Evolutionary conservation across 2,888 invertebrate genomes (phyloP), one percentile per base, ranked within the genome.

Genomic region (Thera obeliscata): DNA sequence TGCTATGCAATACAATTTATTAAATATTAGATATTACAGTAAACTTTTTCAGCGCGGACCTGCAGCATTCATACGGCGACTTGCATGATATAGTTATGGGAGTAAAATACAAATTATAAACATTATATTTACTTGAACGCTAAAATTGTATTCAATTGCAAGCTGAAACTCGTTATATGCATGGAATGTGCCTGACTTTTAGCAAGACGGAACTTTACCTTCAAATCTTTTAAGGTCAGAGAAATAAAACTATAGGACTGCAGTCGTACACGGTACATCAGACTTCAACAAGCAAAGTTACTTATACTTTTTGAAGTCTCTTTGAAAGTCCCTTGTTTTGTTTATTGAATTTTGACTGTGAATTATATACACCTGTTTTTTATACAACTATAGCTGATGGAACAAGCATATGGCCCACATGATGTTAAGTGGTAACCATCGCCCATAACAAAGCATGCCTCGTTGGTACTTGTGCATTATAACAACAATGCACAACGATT

Each of bases 171-270:
- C 41, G 65, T 62, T 66, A 55, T 66, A 55, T 65, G 69, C 69
- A 69, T 69, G 69, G 66, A 66, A 69, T 69, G 69, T 54, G 66
- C 69, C 56, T 69, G 56, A 50, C 60, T 52, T 69, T 61, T 58
- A 57, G 43, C 56, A 61, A 64, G 41, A 52, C 52, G 57, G 61
- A 61, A 64, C 50, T 46, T 59, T 63, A 55, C 56, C 60, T 36
- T 46, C 36, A 56, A 48, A 58, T 55, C 33, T 61, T 64, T 48
- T 61, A 36, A n/a, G 54, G 56, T 7, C 22, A 58, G 59, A 46
- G 22, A 59, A 69, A 69, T 55, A 64, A 69, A 49, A 66, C 57
- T 62, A 22, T 22, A 59, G n/a, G 12, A 54, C 12, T 38, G 36
- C 22, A 58, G 50, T 43, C 55, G 62, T 65, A 49, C 11, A 49